These are phyloP conservation scores for Eubasilissa regina DNA, from an alignment of 1,140 invertebrate genomes.

Conservation along the genomic window DNA sequence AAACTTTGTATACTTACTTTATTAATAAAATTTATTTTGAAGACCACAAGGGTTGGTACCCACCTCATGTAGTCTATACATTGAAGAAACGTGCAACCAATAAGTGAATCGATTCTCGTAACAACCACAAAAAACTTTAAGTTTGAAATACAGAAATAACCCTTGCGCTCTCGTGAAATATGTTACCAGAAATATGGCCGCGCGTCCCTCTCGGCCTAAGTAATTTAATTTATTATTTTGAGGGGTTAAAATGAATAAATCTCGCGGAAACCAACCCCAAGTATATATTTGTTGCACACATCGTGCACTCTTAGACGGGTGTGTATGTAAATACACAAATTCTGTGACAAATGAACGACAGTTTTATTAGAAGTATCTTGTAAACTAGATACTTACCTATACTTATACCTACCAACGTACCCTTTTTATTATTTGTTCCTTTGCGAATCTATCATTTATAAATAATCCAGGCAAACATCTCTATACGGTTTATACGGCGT, in stretches of 20 bases:
- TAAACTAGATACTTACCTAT: background rate
- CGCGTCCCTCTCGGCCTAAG: constrained; percentile 7
- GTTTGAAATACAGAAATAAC: constrained; percentile 53
- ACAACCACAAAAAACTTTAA: constrained; percentile 15
- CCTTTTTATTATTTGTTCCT: too few relatives aligned
- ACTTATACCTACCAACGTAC: too few relatives aligned
- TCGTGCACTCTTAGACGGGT: constrained; percentile 19
- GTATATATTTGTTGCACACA: constrained; percentile 44
- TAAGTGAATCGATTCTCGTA: constrained; percentile 33
- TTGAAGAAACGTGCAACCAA: constrained; percentile 25
- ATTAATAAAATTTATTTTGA: too few relatives aligned
- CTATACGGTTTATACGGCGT: too few relatives aligned
- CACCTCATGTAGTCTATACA: background rate
- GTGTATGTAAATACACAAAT: constrained; percentile 44
- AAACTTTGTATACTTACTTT: too few relatives aligned
- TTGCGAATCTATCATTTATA: too few relatives aligned
- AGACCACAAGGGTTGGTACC: background rate
- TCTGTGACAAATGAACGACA: constrained; percentile 20
- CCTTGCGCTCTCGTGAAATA: constrained; percentile 30
- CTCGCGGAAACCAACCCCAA: constrained; percentile 41
- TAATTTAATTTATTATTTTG: constrained; percentile 55
- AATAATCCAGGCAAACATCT: too few relatives aligned
- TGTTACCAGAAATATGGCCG: constrained; percentile 35
- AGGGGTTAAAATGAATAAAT: constrained; percentile 58
- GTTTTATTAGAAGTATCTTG: constrained; percentile 24